Evolutionary conservation across 2,888 invertebrate species (phyloP).

Genomic region (Macrosiphum euphorbiae): DNA sequence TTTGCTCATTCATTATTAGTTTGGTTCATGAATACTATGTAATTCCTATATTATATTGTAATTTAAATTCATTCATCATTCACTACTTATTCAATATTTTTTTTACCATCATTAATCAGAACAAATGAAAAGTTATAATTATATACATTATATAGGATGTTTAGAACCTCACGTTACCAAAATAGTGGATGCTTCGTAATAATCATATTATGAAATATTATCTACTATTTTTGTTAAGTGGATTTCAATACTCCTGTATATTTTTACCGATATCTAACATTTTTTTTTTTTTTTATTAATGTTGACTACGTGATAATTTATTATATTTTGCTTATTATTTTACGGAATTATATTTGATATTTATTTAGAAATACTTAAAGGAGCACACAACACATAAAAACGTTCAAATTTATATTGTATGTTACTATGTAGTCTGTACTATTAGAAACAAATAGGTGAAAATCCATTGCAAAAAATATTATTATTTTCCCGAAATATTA

Average conservation of each 20-base stretch:
- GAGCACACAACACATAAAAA: not conserved
- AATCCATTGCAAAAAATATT: not conserved
- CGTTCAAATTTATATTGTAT: not conserved
- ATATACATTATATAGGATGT: not conserved
- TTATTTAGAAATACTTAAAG: not conserved
- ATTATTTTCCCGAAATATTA: not conserved
- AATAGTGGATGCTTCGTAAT: not conserved
- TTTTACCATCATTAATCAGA: not conserved
- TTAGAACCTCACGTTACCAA: not conserved
- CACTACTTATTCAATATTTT: not conserved
- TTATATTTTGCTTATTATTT: not conserved
- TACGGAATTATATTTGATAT: not conserved
- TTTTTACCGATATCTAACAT: not conserved
- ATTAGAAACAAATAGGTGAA: not conserved
- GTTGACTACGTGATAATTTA: not conserved
- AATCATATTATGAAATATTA: not conserved
- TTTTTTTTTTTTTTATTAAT: not conserved
- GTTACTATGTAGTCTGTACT: not conserved
- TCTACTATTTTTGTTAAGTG: not conserved
- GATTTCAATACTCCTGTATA: not conserved
- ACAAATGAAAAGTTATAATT: not conserved
- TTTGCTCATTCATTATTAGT: conserved; percentile 32
- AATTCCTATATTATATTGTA: not conserved
- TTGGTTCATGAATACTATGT: not conserved
- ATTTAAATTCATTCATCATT: not conserved